phyloP scores from a whole-genome alignment of 1,140 invertebrate species.

The Calycopis cecrops region DNA sequence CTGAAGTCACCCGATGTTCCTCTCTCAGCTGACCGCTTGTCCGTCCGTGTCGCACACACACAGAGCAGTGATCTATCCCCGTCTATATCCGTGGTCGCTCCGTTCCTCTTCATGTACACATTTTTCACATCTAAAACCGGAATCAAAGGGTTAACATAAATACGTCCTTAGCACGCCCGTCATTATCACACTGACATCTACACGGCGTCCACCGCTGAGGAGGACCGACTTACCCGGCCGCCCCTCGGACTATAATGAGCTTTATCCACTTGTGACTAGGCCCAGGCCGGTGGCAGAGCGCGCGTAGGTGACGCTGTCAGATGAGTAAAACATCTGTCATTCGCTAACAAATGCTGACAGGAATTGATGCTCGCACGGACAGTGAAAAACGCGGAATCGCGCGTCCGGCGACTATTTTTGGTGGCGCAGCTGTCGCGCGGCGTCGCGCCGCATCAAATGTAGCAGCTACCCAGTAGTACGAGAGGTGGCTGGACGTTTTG shows the following conservation, averaged over 20 bases:
- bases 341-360: constrained; percentile 68
- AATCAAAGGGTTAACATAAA: constrained; percentile 60
- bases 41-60: background rate
- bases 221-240: background rate
- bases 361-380: constrained; percentile 66
- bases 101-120: constrained; percentile 24
- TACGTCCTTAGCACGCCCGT: constrained; percentile 51
- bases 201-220: constrained; percentile 37
- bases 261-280: too few species aligned
- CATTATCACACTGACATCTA: constrained; percentile 57
- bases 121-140: constrained; percentile 49
- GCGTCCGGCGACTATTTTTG: constrained; percentile 60
- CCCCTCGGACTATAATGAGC: too few species aligned
- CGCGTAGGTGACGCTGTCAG: constrained; percentile 37
- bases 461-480: too few species aligned
- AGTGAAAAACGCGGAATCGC: constrained; percentile 71
- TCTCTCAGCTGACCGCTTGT: background rate
- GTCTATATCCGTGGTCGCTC: constrained; percentile 16
- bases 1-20: background rate
- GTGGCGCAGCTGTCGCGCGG: constrained; percentile 56
- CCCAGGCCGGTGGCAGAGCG: background rate
- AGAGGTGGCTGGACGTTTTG: too few species aligned
- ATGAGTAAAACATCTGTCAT: constrained; percentile 69
- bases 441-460: constrained; percentile 41
- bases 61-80: background rate